Base-by-base conservation (phyloP, 2,113 vertebrate genomes). In the Bombycilla garrulus region DNA sequence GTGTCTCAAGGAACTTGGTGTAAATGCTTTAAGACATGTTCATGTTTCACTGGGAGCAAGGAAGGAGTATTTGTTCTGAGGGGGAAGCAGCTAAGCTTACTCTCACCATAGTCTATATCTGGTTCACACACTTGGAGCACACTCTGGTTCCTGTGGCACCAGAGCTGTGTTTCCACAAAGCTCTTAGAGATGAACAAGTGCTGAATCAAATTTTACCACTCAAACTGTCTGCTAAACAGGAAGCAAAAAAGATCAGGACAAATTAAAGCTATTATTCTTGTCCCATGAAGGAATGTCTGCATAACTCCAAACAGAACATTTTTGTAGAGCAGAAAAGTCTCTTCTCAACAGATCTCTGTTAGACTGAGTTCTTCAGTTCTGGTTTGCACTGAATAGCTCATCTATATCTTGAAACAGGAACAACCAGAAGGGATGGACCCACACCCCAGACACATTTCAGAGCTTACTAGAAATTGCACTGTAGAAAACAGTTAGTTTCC, bases 11-110 rank as follows among this genome's bases (percentile, higher is more conserved):
- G 85, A 95, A 45, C 78, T 92, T n/a, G 57, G 72, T 92, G 92
- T 78, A 64, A 94, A 62, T 92, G 82, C 65, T 91, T 93, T 96
- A 93, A 95, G 95, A 96, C 81, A 42, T 40, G 23, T 48, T 77
- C 20, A 1, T 42, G 64, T 77, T 90, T 77, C 51, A 56, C 50
- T 65, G 58, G 29, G 87, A 73, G 72, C 5, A 15, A 84, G 51
- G 72, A 50, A 94, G 42, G 28, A 58, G 11, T 42, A 14, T 78
- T 51, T 60, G 14, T 36, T 62, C 21, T 82, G 38, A 47, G 62
- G 35, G 14, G 13, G 48, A n/a, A 78, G 47, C 10, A 71, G 53
- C 56, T 84, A 28, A 29, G 69, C 33, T 70, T 56, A 22, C 57
- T 64, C 7, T 17, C 25, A 47, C 48, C n/a, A 31, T 35, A 28